Conservation (phyloP, 2,797 vertebrate genomes). For the Fundulus diaphanus region DNA sequence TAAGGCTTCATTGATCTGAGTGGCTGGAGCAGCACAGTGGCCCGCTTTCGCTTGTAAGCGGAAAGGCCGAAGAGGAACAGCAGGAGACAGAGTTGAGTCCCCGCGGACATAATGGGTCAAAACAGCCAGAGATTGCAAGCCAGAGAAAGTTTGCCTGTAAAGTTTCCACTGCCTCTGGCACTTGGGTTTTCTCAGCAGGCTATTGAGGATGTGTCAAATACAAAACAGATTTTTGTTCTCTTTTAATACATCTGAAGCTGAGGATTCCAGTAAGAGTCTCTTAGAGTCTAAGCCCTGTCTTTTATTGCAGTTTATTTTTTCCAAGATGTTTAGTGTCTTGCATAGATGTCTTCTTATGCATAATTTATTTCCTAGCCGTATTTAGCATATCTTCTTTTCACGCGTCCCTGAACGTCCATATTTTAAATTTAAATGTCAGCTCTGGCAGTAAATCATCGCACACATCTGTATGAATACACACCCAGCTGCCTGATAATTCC, state of each 20-base stretch:
- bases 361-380: constrained; percentile 34
- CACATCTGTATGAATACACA: not conserved
- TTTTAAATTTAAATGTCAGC: constrained; percentile 5
- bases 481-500: not conserved
- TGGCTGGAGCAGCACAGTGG: constrained; percentile 37
- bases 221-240: constrained; percentile 19
- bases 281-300: constrained; percentile 7
- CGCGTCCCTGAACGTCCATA: constrained; percentile 7
- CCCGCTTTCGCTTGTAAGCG: constrained; percentile 33
- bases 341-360: constrained; percentile 51
- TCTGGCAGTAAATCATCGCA: constrained; percentile 23
- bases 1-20: constrained; percentile 38
- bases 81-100: constrained; percentile 35
- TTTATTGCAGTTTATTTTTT: constrained; percentile 30
- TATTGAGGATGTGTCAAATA: constrained; percentile 26
- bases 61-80: constrained; percentile 21
- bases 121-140: constrained; percentile 51
- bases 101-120: constrained; percentile 38
- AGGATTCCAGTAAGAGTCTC: constrained; percentile 22
- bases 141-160: constrained; percentile 41
- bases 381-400: constrained; percentile 16
- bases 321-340: constrained; percentile 37
- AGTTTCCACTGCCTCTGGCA: constrained; percentile 49
- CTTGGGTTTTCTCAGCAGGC: constrained; percentile 32
- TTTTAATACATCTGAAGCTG: constrained; percentile 22